Evolutionary conservation across 2,797 vertebrate species (phyloP), one percentile per base, ranked within the genome.

Genomic region (Enteromius argenteus): DNA sequence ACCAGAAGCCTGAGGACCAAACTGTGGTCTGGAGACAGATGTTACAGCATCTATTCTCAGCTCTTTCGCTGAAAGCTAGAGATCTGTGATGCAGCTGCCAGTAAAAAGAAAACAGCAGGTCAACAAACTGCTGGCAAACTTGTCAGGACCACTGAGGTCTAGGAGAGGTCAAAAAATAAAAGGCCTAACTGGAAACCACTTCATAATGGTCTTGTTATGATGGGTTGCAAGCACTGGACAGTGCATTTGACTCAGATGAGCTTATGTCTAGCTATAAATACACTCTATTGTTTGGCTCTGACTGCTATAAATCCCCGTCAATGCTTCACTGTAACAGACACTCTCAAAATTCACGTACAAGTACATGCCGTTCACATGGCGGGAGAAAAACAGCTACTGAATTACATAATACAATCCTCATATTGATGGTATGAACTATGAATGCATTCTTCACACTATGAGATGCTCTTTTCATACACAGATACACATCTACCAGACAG

Each of bases 11-110:
- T 84, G 82, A 82, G 44, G 75, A 89, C 86, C 73, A 32, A 60
- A 85, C 76, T 92, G 92, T 68, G 94, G 92, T 93, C 87, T 93
- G 91, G 91, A 91, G 79, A 85, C 93, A 94, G 93, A 95, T 94
- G 93, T 93, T 92, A 79, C 3, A 83, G 35, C 87, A 58, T 92
- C 92, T 93, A 94, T 94, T 95, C 91, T 92, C 89, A 90, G 92
- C 81, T 86, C 66, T 21, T 46, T 1, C n/a, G 73, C 56, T 64
- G 69, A 74, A 78, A 73, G 53, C 30, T 37, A 37, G 39, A 81
- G 78, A n/a, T 84, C 86, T 91, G 87, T 62, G 82, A 87, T 51
- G 81, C 85, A 17, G 9, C 84, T 87, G 88, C 4, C 88, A 90
- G 79, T 72, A 39, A 76, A 51, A 80, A 79, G 19, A 81, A 86